Conservation (phyloP, 2,888 invertebrate species). For the Siphonodentalium dalli region DNA sequence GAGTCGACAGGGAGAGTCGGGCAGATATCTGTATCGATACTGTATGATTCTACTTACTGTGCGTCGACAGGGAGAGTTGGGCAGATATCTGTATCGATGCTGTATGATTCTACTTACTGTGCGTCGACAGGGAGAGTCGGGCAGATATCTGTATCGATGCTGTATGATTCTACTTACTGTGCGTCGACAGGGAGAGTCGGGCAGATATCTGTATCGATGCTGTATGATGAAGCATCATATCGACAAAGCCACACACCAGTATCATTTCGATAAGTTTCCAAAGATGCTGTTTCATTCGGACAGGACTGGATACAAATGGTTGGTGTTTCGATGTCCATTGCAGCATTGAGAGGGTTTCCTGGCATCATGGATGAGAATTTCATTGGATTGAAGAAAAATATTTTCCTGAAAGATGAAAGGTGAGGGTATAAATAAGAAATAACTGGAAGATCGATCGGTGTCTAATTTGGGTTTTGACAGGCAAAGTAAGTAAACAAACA, state of each 20-base stretch:
- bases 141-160: no score
- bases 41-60: no score
- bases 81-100: no score
- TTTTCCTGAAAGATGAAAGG: constrained; percentile 31
- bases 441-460: no score
- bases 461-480: no score
- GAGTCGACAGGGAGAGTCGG: no score
- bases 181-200: constrained; percentile 80
- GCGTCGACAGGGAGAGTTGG: no score
- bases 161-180: constrained; percentile 67
- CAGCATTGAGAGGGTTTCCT: constrained; percentile 13
- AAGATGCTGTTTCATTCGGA: constrained; percentile 74
- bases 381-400: constrained; percentile 39
- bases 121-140: no score
- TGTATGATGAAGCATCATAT: constrained; percentile 59
- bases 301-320: constrained; percentile 90
- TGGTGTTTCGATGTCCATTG: constrained; percentile 66
- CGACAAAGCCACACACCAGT: constrained; percentile 81
- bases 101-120: no score
- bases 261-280: constrained; percentile 74
- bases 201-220: constrained; percentile 69
- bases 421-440: no score
- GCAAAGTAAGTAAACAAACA: no score
- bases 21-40: no score
- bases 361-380: constrained; percentile 31